phyloP scores from a whole-genome alignment of 2,113 vertebrate genomes.

The Pantherophis guttatus region DNA sequence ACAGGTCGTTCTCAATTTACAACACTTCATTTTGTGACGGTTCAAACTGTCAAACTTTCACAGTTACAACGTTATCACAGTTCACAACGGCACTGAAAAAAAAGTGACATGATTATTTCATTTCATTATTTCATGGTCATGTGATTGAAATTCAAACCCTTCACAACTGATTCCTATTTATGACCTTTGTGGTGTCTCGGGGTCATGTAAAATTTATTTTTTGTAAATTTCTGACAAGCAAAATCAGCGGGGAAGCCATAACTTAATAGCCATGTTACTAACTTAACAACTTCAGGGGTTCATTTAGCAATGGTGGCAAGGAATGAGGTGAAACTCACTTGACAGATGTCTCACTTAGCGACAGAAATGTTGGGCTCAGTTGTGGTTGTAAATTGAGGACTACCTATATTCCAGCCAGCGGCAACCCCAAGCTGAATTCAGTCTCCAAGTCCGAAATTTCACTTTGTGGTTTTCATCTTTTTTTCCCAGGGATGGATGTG shows the following conservation, averaged over 20 bases:
- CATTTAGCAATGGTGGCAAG: not conserved
- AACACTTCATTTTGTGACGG: not conserved
- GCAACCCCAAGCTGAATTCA: not conserved
- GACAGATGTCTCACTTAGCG: not conserved
- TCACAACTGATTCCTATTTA: not conserved
- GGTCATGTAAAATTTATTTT: not conserved
- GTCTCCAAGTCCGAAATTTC: no score
- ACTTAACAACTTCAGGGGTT: not conserved
- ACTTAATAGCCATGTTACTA: not conserved
- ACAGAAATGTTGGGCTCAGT: not conserved
- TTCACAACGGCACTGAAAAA: not conserved
- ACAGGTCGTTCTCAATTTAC: not conserved
- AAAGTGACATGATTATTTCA: not conserved
- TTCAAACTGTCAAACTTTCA: not conserved
- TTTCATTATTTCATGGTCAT: not conserved
- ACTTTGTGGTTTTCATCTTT: not conserved
- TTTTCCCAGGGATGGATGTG: slow-evolving; percentile 81
- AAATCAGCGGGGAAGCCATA: not conserved
- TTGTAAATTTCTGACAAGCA: not conserved
- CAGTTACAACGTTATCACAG: no score
- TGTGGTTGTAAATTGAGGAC: not conserved
- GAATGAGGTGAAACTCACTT: not conserved
- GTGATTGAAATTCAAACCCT: not conserved
- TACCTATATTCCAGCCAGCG: not conserved
- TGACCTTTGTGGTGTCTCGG: not conserved